Percentiles rank a stretch among this genome's conserved stretches.
Evolutionary conservation across 2,797 vertebrate genomes (phyloP).

Genomic region (Pipistrellus pygmaeus): DNA sequence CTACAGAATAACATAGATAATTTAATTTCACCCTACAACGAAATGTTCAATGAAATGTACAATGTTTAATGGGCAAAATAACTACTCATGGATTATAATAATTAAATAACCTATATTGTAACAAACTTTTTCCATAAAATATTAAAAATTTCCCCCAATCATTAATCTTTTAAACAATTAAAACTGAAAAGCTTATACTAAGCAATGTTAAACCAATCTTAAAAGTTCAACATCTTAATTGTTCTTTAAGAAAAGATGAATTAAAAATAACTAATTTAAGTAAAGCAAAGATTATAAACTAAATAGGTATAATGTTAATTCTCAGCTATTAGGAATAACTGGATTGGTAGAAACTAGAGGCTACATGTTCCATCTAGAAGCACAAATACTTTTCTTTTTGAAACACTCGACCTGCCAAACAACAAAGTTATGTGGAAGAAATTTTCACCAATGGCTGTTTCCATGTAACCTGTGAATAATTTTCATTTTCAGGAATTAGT

Average conservation of each 20-base stretch:
- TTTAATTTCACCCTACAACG: not conserved
- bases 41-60: not conserved
- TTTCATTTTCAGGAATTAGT: not conserved
- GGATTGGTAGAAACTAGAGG: not conserved
- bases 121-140: slow-evolving; percentile 31
- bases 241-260: slow-evolving; percentile 46
- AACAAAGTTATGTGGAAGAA: not conserved
- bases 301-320: slow-evolving; percentile 24
- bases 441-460: not conserved
- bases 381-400: not conserved
- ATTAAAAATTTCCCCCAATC: not conserved
- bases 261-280: not conserved
- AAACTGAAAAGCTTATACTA: slow-evolving; percentile 44
- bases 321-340: not conserved
- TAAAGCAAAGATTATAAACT: slow-evolving; percentile 39
- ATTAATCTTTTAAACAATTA: slow-evolving; percentile 23
- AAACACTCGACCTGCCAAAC: slow-evolving; percentile 18
- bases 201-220: slow-evolving; percentile 16
- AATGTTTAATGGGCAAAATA: not conserved
- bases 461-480: not conserved
- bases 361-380: not conserved
- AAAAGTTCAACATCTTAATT: slow-evolving; percentile 12
- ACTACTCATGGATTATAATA: not conserved
- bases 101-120: not conserved
- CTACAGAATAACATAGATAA: slow-evolving; percentile 10